Evolutionary conservation across 2,113 vertebrate species (phyloP), one percentile per base, ranked within the genome.

Genomic region (Delphinus delphis): DNA sequence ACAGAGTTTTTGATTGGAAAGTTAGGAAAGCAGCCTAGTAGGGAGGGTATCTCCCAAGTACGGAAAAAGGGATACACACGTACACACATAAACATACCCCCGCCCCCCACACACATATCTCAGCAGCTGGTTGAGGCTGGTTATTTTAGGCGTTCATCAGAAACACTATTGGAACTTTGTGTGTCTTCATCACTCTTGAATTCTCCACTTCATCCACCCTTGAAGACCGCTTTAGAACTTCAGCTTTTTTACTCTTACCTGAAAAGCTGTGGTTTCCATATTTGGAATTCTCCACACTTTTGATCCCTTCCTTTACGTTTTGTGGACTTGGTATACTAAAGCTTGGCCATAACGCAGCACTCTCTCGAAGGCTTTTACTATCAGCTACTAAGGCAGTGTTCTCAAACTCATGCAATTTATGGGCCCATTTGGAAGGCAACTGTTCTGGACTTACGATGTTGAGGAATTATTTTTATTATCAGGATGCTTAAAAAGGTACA

Each of bases 401-500:
- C 44, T 63, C 44, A 11, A 88, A 67, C 36, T 90, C 23, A 38
- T 28, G 3, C 38, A 50, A 38, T 71, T 93, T 63, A 38, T 65
- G 31, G 80, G 86, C 0, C 18, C 11, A 13, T 60, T 94, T 87
- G 63, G 82, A 90, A 90, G 60, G 38, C 92, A 68, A 85, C 53
- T 33, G 17, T 86, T 71, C 15, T 28, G 70, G 33, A 85, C 17
- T 60, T 25, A 88, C 14, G 62, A 33, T 91, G 23, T 28, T 77
- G 31, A 86, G 73, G 89, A 87, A 80, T 70, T 81, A 67, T 53
- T 96, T 94, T 93, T 38, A 58, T 85, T 95, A 38, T 50, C 85
- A 62, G 58, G 25, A 62, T 68, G 68, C n/a, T 67, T 96, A 14
- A 95, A 90, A 90, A 76, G 50, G n/a, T 77, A 67, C 8, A 63